Conservation (phyloP, 2,888 invertebrate species). For the Campopleginae sp. region DNA sequence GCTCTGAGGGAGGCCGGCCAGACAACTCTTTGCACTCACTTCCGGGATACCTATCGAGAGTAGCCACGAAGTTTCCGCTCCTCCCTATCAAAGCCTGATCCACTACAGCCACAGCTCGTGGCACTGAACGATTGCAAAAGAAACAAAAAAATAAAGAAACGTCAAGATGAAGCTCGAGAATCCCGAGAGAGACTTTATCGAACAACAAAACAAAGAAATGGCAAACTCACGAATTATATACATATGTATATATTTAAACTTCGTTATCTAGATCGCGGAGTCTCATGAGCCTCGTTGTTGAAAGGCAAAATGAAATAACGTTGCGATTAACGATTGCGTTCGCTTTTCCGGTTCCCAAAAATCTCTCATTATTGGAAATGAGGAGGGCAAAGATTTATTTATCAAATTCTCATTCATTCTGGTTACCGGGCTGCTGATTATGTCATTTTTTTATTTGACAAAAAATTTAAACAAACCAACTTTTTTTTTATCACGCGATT, state of each 20-base stretch:
- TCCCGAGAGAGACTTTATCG: slow-evolving; percentile 26
- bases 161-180: neutral
- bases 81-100: slow-evolving; percentile 59
- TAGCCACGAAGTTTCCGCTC: slow-evolving; percentile 69
- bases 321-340: neutral
- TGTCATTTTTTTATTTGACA: neutral
- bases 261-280: slow-evolving; percentile 51
- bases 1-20: slow-evolving; percentile 52
- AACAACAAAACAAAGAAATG: slow-evolving; percentile 50
- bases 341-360: neutral
- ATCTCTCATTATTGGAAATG: neutral
- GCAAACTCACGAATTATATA: slow-evolving; percentile 24
- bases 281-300: slow-evolving; percentile 33
- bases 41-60: slow-evolving; percentile 73
- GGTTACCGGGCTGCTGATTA: neutral
- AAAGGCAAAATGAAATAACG: slow-evolving; percentile 7
- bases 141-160: too few relatives aligned
- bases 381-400: neutral
- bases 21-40: slow-evolving; percentile 65
- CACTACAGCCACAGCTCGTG: neutral
- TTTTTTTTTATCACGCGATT: too few relatives aligned
- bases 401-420: neutral
- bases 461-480: neutral
- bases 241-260: slow-evolving; percentile 7
- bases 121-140: neutral